These are phyloP conservation scores for Stomatorhinus ivindoensis DNA, from an alignment of 2,113 vertebrate species.

Conservation along the genomic window DNA sequence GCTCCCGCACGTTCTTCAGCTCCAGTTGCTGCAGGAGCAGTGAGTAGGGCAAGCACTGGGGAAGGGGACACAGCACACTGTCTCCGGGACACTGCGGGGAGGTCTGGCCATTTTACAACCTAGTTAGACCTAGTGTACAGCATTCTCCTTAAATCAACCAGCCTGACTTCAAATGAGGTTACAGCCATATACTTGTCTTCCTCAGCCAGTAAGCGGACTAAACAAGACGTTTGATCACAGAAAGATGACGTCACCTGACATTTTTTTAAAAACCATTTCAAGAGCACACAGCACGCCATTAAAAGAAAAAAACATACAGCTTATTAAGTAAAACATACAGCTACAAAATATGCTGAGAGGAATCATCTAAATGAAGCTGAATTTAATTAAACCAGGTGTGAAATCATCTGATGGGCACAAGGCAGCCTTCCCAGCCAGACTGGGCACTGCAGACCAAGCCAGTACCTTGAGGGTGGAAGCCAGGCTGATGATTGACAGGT, in stretches of 20 bases:
- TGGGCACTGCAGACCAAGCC: not conserved
- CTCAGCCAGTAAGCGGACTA: not conserved
- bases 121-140: no score
- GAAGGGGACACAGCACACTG: not conserved
- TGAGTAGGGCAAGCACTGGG: constrained; percentile 87
- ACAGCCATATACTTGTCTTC: not conserved
- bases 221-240: not conserved
- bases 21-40: constrained; percentile 94
- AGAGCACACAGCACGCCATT: not conserved
- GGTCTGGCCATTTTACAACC: not conserved
- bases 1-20: constrained; percentile 91
- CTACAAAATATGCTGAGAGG: not conserved
- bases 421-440: not conserved
- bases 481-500: constrained; percentile 89
- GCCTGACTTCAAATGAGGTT: not conserved
- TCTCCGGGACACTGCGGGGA: not conserved
- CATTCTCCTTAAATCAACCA: not conserved
- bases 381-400: not conserved
- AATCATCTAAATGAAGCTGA: not conserved
- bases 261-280: not conserved
- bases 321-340: not conserved
- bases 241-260: not conserved
- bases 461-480: constrained; percentile 92
- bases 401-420: not conserved
- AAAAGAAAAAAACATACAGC: not conserved